These are phyloP conservation scores for Hydroisotoma schaefferi DNA, from an alignment of 2,888 invertebrate species.

Conservation along the genomic window DNA sequence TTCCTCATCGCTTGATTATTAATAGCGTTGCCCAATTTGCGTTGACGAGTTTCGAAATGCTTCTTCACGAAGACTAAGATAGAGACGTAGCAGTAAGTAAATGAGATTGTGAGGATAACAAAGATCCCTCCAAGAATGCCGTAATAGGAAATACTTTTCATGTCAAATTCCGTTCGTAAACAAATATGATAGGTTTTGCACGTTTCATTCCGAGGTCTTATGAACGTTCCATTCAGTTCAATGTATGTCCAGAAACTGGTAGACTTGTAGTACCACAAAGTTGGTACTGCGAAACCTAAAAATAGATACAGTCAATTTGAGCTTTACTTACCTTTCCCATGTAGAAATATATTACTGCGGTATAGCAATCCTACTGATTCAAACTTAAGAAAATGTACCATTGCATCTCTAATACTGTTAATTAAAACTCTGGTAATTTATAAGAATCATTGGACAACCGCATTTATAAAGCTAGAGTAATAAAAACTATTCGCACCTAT, in stretches of 20 bases:
- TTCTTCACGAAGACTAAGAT: conserved; percentile 37
- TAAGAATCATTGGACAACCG: not conserved
- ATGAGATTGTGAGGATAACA: conserved; percentile 19
- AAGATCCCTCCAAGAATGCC: conserved; percentile 26
- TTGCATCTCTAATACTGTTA: too few relatives aligned
- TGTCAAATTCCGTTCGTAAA: conserved; percentile 20
- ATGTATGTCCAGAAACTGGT: conserved; percentile 25
- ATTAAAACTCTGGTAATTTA: too few relatives aligned
- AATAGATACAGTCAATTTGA: too few relatives aligned
- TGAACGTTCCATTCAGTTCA: not conserved
- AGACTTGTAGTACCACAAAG: conserved; percentile 24
- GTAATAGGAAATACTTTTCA: conserved; percentile 26
- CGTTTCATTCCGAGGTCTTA: conserved; percentile 11
- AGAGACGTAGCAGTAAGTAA: conserved; percentile 41
- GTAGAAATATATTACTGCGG: too few relatives aligned
- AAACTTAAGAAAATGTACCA: too few relatives aligned
- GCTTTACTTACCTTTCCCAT: too few relatives aligned
- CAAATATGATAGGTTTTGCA: conserved; percentile 33
- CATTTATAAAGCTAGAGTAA: not conserved
- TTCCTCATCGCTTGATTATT: conserved; percentile 19
- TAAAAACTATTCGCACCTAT: conserved; percentile 8
- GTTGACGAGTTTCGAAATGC: conserved; percentile 22
- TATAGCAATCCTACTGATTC: too few relatives aligned
- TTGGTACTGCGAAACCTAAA: conserved; percentile 25
- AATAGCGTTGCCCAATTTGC: not conserved